These are phyloP conservation scores for Xiphophorus birchmanni DNA, from an alignment of 2,797 vertebrate species.

Conservation along the genomic window DNA sequence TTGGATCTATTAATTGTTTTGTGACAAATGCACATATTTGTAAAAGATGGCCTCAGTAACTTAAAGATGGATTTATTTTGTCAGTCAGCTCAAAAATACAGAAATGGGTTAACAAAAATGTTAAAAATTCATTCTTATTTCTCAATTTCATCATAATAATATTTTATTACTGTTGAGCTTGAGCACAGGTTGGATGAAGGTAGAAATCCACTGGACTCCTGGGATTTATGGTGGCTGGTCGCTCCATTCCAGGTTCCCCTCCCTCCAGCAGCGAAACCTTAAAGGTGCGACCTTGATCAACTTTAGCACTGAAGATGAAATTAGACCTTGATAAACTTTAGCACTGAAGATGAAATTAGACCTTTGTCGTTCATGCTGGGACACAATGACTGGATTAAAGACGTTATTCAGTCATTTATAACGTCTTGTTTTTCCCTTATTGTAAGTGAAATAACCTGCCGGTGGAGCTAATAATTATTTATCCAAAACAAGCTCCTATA, in stretches of 20 bases:
- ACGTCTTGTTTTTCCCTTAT: no score
- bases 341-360: background rate
- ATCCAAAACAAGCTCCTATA: no score
- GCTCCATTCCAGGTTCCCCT: no score
- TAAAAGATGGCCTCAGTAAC: background rate
- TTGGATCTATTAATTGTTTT: background rate
- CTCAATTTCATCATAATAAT: background rate
- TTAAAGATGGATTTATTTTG: background rate
- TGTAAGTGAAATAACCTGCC: no score
- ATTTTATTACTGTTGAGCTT: background rate
- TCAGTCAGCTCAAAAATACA: background rate
- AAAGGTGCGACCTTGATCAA: background rate
- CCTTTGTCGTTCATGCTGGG: background rate
- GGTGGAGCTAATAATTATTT: no score
- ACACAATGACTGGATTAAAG: background rate
- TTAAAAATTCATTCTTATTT: background rate
- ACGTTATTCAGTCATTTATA: background rate
- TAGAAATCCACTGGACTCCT: background rate
- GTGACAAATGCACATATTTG: background rate
- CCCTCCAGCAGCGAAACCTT: background rate
- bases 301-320: background rate
- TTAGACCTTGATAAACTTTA: background rate
- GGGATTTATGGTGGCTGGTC: no score
- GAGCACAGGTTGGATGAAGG: background rate
- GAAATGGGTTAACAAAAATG: background rate